Percentiles rank a stretch among this genome's conserved stretches.
Conservation (phyloP, 2,797 vertebrate species). For the Ara ararauna region DNA sequence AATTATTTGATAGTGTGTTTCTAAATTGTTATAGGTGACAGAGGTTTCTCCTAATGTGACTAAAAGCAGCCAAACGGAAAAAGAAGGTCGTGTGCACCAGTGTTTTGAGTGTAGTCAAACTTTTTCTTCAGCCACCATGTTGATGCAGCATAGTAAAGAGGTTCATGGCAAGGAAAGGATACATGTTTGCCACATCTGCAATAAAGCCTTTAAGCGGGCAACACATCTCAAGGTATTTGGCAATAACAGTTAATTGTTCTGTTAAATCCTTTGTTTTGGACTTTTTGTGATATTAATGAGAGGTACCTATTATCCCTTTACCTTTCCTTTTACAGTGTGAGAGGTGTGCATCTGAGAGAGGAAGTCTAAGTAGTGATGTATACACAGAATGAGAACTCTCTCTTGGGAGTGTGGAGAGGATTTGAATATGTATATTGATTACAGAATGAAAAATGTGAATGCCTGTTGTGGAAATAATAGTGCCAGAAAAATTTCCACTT, state of each 20-base stretch:
- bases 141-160: constrained; percentile 90
- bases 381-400: background rate
- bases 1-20: background rate
- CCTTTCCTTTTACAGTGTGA: constrained; percentile 4
- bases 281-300: background rate
- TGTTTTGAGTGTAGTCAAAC: constrained; percentile 91
- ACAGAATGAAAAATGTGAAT: background rate
- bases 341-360: background rate
- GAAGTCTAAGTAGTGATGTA: background rate
- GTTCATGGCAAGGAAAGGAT: constrained; percentile 93
- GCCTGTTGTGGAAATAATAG: background rate
- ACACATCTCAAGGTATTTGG: constrained; percentile 93
- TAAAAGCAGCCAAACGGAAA: constrained; percentile 78
- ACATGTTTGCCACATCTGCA: constrained; percentile 90
- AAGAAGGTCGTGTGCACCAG: constrained; percentile 82
- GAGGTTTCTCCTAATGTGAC: constrained; percentile 77
- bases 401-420: background rate
- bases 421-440: background rate
- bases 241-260: background rate
- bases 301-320: background rate
- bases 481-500: background rate
- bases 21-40: constrained; percentile 77
- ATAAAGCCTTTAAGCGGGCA: constrained; percentile 95
- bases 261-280: background rate
- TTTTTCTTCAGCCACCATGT: constrained; percentile 84